Evolutionary conservation across 2,797 vertebrate species (phyloP).

Genomic region (Bucorvus abyssinicus): DNA sequence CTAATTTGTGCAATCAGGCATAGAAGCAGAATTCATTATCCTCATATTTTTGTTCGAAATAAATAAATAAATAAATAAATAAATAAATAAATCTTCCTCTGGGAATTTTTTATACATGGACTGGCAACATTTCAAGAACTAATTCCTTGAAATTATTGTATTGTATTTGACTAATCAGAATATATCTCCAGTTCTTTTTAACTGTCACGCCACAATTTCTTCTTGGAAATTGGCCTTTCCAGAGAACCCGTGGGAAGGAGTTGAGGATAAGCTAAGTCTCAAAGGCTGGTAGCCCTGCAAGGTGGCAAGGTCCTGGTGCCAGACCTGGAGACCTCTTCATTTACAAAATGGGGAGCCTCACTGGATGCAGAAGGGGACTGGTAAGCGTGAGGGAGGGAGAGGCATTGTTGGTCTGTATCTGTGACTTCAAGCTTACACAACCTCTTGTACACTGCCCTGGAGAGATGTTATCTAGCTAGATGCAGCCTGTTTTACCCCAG

Average conservation of each 20-base stretch:
- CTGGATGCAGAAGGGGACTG: neutral
- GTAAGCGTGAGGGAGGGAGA: neutral
- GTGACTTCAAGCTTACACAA: neutral
- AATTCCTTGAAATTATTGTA: conserved; percentile 22
- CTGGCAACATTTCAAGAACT: conserved; percentile 39
- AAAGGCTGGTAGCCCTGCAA: fast-evolving
- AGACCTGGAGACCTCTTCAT: neutral
- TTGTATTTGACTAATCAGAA: conserved; percentile 29
- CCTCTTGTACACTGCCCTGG: neutral
- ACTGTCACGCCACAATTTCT: fast-evolving
- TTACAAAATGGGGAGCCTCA: neutral
- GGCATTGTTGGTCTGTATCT: neutral
- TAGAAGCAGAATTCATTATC: neutral
- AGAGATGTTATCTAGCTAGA: neutral
- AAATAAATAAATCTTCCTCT: neutral
- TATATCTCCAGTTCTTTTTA: neutral
- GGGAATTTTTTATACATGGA: neutral
- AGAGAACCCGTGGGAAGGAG: neutral
- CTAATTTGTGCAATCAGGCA: neutral
- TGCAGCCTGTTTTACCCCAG: neutral
- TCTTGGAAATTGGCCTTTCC: neutral
- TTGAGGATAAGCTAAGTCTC: neutral
- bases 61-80: too few species aligned
- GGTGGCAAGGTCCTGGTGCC: neutral
- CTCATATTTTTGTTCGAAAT: neutral